Base-by-base conservation (phyloP, 2,113 vertebrate genomes). In the Nothocercus julius region DNA sequence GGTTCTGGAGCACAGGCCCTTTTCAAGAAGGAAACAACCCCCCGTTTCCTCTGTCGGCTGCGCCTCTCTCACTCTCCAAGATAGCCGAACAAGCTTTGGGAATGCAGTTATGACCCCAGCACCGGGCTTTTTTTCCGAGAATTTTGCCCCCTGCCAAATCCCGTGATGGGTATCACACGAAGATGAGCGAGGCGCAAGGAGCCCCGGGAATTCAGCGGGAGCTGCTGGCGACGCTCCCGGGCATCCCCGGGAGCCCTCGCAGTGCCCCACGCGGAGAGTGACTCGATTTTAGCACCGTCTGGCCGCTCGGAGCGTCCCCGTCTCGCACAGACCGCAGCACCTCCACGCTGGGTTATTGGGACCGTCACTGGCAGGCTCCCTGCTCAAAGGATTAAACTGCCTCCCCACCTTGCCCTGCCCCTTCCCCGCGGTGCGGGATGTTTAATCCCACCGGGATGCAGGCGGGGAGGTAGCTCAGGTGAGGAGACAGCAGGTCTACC, bases 291-390 rank as follows among this genome's bases (percentile, higher is more conserved):
- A 95, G 47, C 66, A 19, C 77, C 63, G 92, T 96, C 95, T 95
- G 8, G 2, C 90, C 92, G 78, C 61, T 49, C 64, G 56, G 90
- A 84, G 81, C 5, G 45, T 51, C 82, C 78, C 85, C 94, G 95
- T 96, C 95, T 97, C 83, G 88, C 96, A 92, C 95, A 88, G 93
- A 73, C 90, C 69, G 47, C 83, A 84, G 79, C 84, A 64, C 86
- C 2, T 93, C 76, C 68, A 84, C 61, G 76, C 87, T 81, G 77
- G 84, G 89, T 90, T 97, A 97, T 97, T 96, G 93, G 89, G 92
- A 92, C 72, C 73, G 72, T 82, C 62, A 58, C 61, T 84, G 69
- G 36, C 82, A 70, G 90, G 82, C 54, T 67, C 91, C 86, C 75
- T 72, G 84, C 94, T 93, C 94, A 95, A 91, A 91, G 91, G 94